Evolutionary conservation across 2,113 vertebrate genomes (phyloP).

Genomic region (Erythrocebus patas): DNA sequence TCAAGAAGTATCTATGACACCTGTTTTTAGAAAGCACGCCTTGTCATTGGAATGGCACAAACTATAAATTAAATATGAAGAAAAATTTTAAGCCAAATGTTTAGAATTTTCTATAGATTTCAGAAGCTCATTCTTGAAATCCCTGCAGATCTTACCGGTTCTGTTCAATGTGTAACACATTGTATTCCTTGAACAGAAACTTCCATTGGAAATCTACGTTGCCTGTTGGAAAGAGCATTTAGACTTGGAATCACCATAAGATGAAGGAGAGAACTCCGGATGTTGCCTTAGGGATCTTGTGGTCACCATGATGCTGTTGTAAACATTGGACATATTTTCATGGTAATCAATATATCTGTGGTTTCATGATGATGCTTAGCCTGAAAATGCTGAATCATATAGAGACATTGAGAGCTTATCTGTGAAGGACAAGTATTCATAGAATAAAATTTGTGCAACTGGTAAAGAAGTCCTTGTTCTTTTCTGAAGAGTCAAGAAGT

Average conservation of each 20-base stretch:
- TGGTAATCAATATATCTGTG: accelerated
- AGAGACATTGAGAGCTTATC: background rate
- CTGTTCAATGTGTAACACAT: background rate
- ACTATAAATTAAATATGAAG: background rate
- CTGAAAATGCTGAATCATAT: background rate
- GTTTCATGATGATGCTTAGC: background rate
- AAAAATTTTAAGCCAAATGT: background rate
- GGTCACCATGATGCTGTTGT: accelerated
- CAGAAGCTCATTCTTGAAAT: background rate
- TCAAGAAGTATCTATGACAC: background rate
- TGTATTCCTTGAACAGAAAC: background rate
- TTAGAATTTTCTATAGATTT: background rate
- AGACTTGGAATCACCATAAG: no score
- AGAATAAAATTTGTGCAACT: background rate
- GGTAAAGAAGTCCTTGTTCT: background rate
- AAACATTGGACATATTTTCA: background rate
- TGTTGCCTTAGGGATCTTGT: accelerated
- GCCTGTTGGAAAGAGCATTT: background rate
- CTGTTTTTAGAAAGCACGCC: accelerated
- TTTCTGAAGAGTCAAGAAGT: background rate
- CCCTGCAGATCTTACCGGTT: background rate
- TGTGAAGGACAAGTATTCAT: background rate
- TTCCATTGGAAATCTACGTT: background rate
- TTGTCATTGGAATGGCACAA: background rate
- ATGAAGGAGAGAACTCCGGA: background rate